phyloP scores from a whole-genome alignment of 2,113 vertebrate species.

The Hyperoodon ampullatus region DNA sequence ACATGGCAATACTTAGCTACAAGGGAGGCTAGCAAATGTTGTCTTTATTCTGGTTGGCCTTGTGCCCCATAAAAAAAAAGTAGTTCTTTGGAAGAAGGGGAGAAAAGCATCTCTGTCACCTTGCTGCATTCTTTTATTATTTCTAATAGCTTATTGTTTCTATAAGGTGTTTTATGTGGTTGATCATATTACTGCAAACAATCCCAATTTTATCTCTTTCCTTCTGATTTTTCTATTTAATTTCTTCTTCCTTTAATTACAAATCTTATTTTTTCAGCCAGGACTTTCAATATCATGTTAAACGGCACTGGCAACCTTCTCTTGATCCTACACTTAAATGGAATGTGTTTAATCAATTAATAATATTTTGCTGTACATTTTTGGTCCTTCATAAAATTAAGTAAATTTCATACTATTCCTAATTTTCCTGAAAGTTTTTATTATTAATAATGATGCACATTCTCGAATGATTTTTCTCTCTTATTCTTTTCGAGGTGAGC shows the following conservation, averaged over 20 bases:
- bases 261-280: constrained; percentile 9
- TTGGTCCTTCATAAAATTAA: constrained; percentile 24
- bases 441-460: not conserved
- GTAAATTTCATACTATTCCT: constrained; percentile 6
- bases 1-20: not conserved
- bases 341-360: constrained; percentile 31
- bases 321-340: not conserved
- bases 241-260: constrained; percentile 7
- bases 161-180: not conserved
- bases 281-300: not conserved
- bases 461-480: constrained; percentile 3
- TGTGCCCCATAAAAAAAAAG: not conserved
- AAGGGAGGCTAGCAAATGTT: not conserved
- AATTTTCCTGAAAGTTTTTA: constrained; percentile 28
- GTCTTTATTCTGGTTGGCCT: not conserved
- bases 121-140: not conserved
- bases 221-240: constrained; percentile 21
- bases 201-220: not conserved
- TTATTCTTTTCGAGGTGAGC: not conserved
- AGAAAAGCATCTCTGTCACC: not conserved
- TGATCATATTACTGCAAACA: not conserved
- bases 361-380: not conserved
- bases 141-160: not conserved
- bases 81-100: not conserved
- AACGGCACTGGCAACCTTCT: not conserved